Conservation (phyloP, 1,140 invertebrate genomes). For the Rhopalosiphum padi region DNA sequence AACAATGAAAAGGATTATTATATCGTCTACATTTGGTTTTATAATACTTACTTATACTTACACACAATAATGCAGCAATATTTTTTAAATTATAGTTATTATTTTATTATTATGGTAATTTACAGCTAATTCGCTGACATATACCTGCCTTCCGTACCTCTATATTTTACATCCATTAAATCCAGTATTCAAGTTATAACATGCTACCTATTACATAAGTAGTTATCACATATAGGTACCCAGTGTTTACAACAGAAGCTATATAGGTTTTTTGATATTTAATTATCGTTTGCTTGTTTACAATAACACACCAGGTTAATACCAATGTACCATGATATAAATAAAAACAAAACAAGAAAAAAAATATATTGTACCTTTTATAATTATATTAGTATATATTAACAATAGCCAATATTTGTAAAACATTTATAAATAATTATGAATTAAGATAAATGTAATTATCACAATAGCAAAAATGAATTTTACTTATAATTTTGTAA, state of each 20-base stretch:
- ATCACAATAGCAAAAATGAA: neutral
- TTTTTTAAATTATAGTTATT: slow-evolving; percentile 19
- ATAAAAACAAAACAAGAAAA: neutral
- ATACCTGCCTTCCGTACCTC: neutral
- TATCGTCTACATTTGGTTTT: neutral
- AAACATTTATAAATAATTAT: neutral
- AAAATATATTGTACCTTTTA: neutral
- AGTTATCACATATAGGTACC: neutral
- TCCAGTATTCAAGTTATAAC: neutral
- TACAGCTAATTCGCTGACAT: neutral
- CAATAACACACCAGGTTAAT: neutral
- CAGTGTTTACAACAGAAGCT: neutral
- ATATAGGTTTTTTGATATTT: neutral
- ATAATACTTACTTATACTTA: neutral
- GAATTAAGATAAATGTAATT: neutral
- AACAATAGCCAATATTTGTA: neutral
- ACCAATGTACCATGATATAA: neutral
- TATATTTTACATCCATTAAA: neutral
- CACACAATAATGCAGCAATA: neutral
- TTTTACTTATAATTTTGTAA: neutral
- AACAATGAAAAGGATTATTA: too few relatives aligned
- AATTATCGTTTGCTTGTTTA: neutral
- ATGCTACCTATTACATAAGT: neutral
- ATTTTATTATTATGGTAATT: neutral
- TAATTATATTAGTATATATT: neutral